Evolutionary conservation across 2,888 invertebrate genomes (phyloP).

Genomic region (Cheilosia soror): DNA sequence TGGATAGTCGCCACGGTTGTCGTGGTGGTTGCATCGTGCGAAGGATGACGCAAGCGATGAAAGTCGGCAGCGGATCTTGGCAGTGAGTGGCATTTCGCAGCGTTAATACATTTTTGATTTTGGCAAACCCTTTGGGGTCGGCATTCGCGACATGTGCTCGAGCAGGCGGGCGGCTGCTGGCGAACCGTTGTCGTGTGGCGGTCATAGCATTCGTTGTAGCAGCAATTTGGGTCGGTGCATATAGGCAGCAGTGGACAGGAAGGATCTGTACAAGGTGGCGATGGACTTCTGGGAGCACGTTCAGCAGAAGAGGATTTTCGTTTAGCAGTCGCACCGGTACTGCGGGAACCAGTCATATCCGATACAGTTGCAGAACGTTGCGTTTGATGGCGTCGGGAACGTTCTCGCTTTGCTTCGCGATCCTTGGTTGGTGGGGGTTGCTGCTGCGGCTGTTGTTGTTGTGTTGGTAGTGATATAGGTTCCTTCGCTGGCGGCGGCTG

Average conservation of each 20-base stretch:
- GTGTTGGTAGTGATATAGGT: conserved; percentile 49
- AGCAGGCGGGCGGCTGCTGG: conserved; percentile 79
- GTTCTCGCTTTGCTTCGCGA: conserved; percentile 80
- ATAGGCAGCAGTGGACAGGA: conserved; percentile 83
- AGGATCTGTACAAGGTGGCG: conserved; percentile 83
- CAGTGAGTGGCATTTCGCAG: conserved; percentile 84
- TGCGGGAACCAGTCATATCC: conserved; percentile 81
- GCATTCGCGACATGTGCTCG: conserved; percentile 82
- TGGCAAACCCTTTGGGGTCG: conserved; percentile 82
- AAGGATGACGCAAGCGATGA: conserved; percentile 80
- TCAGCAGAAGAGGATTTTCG: conserved; percentile 83
- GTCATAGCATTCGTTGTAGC: conserved; percentile 81
- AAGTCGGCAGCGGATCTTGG: conserved; percentile 84
- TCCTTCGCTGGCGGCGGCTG: conserved; percentile 76
- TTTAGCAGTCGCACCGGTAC: conserved; percentile 78
- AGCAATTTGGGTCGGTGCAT: conserved; percentile 83
- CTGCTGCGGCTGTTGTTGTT: conserved; percentile 48
- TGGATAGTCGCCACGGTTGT: conserved; percentile 70
- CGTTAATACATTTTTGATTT: conserved; percentile 83
- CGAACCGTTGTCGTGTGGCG: conserved; percentile 81
- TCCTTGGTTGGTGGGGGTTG: conserved; percentile 61
- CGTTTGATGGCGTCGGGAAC: conserved; percentile 83
- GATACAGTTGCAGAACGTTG: conserved; percentile 84
- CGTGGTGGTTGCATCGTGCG: conserved; percentile 59
- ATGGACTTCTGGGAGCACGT: conserved; percentile 82